Evolutionary conservation across 2,888 invertebrate species (phyloP).

Genomic region (Mythimna loreyi): DNA sequence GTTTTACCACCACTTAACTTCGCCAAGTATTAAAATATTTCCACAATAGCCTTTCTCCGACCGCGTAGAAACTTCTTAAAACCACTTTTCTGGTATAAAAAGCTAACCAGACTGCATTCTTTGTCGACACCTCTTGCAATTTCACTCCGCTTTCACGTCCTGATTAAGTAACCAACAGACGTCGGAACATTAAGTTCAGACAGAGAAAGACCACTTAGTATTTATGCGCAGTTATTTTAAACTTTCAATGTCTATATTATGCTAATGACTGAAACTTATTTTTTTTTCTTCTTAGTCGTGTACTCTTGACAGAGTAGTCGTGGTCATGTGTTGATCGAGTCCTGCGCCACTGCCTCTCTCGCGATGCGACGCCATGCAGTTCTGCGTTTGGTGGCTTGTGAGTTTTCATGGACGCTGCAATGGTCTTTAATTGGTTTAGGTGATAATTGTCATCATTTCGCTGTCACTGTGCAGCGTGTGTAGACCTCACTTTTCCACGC

Average conservation of each 20-base stretch:
- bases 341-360: too few species aligned
- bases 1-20: neutral
- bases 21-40: conserved; percentile 13
- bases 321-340: too few species aligned
- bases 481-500: too few species aligned
- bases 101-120: conserved; percentile 25
- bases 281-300: too few species aligned
- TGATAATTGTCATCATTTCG: too few species aligned
- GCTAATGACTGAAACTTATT: too few species aligned
- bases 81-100: conserved; percentile 28
- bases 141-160: conserved; percentile 21
- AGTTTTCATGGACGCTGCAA: too few species aligned
- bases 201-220: neutral
- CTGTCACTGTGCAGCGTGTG: too few species aligned
- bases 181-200: neutral
- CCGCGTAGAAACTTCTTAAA: conserved; percentile 18
- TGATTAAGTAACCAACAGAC: conserved; percentile 29
- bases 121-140: conserved; percentile 18
- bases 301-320: too few species aligned
- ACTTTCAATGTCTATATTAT: neutral
- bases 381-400: too few species aligned
- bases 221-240: neutral
- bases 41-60: conserved; percentile 3
- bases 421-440: too few species aligned
- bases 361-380: too few species aligned